These are phyloP conservation scores for Anhinga anhinga DNA, from an alignment of 2,113 vertebrate genomes.

Conservation along the genomic window DNA sequence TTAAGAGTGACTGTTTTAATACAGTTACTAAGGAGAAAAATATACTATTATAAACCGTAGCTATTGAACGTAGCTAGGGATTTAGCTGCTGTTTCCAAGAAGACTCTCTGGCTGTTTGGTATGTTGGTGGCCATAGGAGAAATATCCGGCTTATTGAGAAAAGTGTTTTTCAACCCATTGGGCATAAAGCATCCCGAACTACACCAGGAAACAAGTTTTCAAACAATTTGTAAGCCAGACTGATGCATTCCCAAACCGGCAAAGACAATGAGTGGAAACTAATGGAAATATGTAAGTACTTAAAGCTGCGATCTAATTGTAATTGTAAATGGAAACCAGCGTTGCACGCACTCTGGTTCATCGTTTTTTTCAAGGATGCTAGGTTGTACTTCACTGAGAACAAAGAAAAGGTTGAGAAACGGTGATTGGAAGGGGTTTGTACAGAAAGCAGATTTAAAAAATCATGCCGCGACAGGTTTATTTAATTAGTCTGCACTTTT, in stretches of 20 bases:
- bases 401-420: not conserved
- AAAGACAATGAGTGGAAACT: not conserved
- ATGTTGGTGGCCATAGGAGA: not conserved
- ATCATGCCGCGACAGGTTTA: accelerated
- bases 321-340: not conserved
- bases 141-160: not conserved
- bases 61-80: not conserved
- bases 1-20: not conserved
- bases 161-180: not conserved
- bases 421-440: accelerated
- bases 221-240: accelerated
- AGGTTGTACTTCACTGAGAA: not conserved
- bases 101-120: accelerated
- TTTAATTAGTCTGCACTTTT: not conserved
- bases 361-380: not conserved
- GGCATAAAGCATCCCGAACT: not conserved
- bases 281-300: not conserved
- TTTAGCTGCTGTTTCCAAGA: not conserved
- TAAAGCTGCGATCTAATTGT: not conserved
- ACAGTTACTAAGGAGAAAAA: not conserved
- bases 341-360: accelerated
- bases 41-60: not conserved
- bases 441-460: not conserved
- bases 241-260: accelerated
- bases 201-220: not conserved